Conservation (phyloP, 1,140 invertebrate species). For the Drosophila miranda region DNA sequence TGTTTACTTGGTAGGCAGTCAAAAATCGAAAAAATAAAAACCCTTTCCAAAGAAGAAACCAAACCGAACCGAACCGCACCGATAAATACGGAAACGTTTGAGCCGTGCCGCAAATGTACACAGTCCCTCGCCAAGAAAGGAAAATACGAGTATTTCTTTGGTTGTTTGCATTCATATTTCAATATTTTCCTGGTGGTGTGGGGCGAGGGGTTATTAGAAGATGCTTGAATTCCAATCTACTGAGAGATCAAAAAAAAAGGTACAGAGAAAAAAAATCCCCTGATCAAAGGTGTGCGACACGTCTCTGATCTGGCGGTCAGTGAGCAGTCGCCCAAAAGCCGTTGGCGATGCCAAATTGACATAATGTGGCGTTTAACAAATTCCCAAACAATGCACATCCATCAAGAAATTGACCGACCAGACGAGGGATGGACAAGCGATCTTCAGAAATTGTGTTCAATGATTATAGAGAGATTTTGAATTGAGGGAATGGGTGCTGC, state of each 20-base stretch:
- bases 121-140: conserved; percentile 11
- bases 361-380: conserved; percentile 82
- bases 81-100: conserved; percentile 42
- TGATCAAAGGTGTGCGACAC: conserved; percentile 46
- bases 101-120: conserved; percentile 39
- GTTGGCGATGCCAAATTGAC: conserved; percentile 69
- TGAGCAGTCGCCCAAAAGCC: conserved; percentile 8
- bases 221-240: conserved; percentile 40
- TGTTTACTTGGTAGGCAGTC: conserved; percentile 68
- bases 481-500: neutral
- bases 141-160: conserved; percentile 25
- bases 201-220: conserved; percentile 54
- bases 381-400: conserved; percentile 61
- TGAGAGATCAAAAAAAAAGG: conserved; percentile 51
- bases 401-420: conserved; percentile 22
- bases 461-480: neutral
- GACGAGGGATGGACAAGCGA: conserved; percentile 19
- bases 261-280: conserved; percentile 20
- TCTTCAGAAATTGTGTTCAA: neutral
- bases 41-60: conserved; percentile 33
- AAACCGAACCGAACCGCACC: neutral
- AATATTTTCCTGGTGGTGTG: conserved; percentile 57
- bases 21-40: conserved; percentile 26
- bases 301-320: neutral
- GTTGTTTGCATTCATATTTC: conserved; percentile 78